Conservation (phyloP, 1,140 invertebrate species). For the Drosophila azteca region DNA sequence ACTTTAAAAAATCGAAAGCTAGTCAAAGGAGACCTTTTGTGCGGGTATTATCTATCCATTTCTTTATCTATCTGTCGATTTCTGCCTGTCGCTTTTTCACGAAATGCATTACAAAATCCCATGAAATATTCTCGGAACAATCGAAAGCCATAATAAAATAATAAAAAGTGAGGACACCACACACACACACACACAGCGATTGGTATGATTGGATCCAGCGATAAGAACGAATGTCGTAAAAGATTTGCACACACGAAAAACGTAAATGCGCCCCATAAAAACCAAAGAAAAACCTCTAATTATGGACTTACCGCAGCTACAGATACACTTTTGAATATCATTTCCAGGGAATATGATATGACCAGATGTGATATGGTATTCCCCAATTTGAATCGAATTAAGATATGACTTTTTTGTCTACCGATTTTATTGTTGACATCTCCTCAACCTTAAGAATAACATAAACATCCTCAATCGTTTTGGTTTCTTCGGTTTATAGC, state of each 20-base stretch:
- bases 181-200: slow-evolving; percentile 4
- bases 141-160: slow-evolving; percentile 45
- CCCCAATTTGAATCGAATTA: no score
- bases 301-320: no score
- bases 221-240: slow-evolving; percentile 45
- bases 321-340: no score
- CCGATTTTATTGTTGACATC: neutral
- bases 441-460: no score
- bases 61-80: slow-evolving; percentile 18
- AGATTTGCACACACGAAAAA: slow-evolving; percentile 47
- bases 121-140: slow-evolving; percentile 44
- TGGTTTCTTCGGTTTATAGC: no score
- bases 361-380: no score
- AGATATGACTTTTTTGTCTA: no score
- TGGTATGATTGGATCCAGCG: no score
- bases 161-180: slow-evolving; percentile 14
- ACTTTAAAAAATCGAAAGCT: no score
- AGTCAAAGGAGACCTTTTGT: no score
- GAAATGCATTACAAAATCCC: slow-evolving; percentile 28
- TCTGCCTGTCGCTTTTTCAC: neutral
- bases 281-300: neutral
- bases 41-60: neutral
- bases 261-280: slow-evolving; percentile 57
- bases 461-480: no score
- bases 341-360: no score